Base-by-base conservation (phyloP, 2,888 invertebrate genomes). In the Campoplex capitator region DNA sequence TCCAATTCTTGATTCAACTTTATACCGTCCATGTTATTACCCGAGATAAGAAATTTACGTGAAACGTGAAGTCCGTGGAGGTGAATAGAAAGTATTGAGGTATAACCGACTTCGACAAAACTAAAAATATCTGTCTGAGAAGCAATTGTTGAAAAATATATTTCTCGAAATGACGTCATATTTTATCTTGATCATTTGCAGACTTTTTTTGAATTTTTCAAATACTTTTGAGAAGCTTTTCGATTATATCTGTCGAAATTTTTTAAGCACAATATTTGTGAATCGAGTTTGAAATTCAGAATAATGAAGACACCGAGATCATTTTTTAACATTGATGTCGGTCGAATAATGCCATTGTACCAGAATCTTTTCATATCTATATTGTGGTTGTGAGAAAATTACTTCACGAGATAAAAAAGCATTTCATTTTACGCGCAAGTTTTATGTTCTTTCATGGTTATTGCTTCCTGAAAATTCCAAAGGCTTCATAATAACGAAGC, bases 401-500 rank as follows among this genome's bases (percentile, higher is more conserved):
- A 58, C 45, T 70, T 23, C 68, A 42, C 75, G 18, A 18, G 48
- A 51, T 67, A 58, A 70, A 67, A 79, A n/a, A 48, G 54, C 48
- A 56, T 74, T 74, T 56, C 74, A 23, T 58, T 74, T 51, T 54
- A 62, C 42, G 51, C 51, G 9, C 28, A n/a, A 68, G 32, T 82
- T 79, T 81, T 65, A 54, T 75, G 68, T 45, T 79, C 58, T 68
- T 16, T 74, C 56, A 23, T 42, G 58, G 79, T 74, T 79, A 84
- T 74, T 45, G 74, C 79, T 74, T 75, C 48, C 67, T 35, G 68
- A 74, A 84, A 79, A 58, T 58, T 76, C n/a, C 62, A 70, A 70
- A 82, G 62, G 65, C 62, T 35, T 51, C 65, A 71, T 83, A 77
- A 83, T 71, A 79, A 54, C 68, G 56, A 79, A 77, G 71, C 77